Conservation (phyloP, 1,140 invertebrate species). For the Drosophila mayri region DNA sequence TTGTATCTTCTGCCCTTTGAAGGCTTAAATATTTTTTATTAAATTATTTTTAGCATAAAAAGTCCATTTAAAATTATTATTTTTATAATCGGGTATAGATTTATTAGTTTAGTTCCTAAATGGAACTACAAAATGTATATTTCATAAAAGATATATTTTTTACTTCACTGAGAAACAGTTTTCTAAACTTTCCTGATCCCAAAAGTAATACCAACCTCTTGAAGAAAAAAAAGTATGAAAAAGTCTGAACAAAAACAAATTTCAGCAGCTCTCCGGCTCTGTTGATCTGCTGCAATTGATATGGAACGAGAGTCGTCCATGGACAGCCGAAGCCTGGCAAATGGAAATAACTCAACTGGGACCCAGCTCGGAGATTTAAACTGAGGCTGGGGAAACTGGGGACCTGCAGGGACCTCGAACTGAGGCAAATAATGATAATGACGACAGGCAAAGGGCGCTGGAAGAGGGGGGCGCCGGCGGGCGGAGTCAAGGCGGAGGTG, state of each 20-base stretch:
- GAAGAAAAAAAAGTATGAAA: neutral
- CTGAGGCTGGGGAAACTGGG: conserved; percentile 7
- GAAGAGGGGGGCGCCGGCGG: neutral
- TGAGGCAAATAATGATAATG: conserved; percentile 73
- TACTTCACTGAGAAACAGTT: neutral
- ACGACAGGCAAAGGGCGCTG: conserved; percentile 58
- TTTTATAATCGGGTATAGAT: neutral
- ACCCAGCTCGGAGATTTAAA: conserved; percentile 15
- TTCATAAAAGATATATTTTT: neutral
- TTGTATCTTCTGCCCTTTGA: no score
- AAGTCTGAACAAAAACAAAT: conserved; percentile 38
- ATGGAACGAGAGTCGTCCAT: conserved; percentile 30
- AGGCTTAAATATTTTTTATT: no score
- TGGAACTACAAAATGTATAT: neutral
- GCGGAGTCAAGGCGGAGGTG: conserved; percentile 50
- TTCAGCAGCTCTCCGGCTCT: conserved; percentile 47
- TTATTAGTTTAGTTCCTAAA: neutral
- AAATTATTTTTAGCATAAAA: no score
- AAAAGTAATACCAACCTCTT: neutral
- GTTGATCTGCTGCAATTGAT: conserved; percentile 72
- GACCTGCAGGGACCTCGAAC: conserved; percentile 25
- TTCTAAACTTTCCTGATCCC: neutral
- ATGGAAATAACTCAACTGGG: conserved; percentile 69
- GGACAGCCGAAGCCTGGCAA: conserved; percentile 49
- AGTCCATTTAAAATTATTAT: neutral